A percentile compares a stretch with the other conserved stretches of the same genome.
Evolutionary conservation across 1,140 invertebrate genomes (phyloP).

Genomic region (Euwallacea fornicatus): DNA sequence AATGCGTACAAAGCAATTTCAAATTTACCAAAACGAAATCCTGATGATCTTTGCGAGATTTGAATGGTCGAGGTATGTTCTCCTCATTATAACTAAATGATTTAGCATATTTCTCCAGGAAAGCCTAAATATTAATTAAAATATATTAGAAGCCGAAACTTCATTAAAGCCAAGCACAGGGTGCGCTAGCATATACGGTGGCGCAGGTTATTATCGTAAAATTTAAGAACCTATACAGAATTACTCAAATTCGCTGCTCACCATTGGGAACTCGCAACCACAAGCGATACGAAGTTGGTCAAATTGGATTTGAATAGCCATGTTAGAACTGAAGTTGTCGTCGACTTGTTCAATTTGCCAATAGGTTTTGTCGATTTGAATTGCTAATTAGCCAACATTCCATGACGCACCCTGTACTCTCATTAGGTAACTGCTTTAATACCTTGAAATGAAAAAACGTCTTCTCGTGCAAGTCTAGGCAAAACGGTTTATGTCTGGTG

Average conservation of each 20-base stretch:
- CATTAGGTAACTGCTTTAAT: background rate
- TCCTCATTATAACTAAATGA: conserved; percentile 54
- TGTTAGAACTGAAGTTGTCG: too few relatives aligned
- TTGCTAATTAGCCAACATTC: too few relatives aligned
- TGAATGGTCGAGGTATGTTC: conserved; percentile 55
- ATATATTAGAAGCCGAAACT: background rate
- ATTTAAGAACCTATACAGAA: too few relatives aligned
- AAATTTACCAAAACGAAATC: conserved; percentile 64
- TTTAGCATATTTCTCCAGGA: conserved; percentile 63
- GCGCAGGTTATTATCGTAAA: too few relatives aligned
- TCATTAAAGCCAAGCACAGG: too few relatives aligned
- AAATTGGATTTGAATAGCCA: too few relatives aligned
- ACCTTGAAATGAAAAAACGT: conserved; percentile 56
- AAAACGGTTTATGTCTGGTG: conserved; percentile 63
- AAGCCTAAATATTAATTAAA: conserved; percentile 53
- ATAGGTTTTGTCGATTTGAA: too few relatives aligned
- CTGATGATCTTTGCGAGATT: conserved; percentile 59
- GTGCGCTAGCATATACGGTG: too few relatives aligned
- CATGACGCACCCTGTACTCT: background rate
- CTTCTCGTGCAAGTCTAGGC: conserved; percentile 65
- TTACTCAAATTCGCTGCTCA: too few relatives aligned
- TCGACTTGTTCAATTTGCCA: too few relatives aligned
- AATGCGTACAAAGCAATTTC: conserved; percentile 62
- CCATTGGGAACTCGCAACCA: too few relatives aligned
- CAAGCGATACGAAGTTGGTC: too few relatives aligned